A percentile compares a stretch with the other conserved stretches of the same genome.
phyloP scores from a whole-genome alignment of 2,797 vertebrate species.

The Buphagus erythrorhynchus region DNA sequence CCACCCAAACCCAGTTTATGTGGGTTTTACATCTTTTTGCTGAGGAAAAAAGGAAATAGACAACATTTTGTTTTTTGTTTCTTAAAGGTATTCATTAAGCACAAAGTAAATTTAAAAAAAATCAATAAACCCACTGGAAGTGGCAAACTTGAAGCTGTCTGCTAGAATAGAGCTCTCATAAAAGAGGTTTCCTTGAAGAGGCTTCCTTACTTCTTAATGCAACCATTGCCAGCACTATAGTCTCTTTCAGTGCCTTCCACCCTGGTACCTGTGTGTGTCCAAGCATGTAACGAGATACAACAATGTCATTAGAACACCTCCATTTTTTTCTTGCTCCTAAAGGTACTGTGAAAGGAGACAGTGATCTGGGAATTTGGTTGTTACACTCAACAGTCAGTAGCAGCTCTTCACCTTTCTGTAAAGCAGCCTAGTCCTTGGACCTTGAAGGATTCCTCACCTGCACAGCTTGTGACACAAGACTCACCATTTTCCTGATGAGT shows the following conservation, averaged over 20 bases:
- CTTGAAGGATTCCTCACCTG: background rate
- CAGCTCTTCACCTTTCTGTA: background rate
- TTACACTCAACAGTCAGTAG: background rate
- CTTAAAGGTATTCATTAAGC: background rate
- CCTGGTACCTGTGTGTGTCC: background rate
- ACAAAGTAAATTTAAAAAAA: background rate
- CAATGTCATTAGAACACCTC: background rate
- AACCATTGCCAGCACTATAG: background rate
- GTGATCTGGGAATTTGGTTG: background rate
- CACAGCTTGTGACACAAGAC: background rate
- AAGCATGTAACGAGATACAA: accelerated
- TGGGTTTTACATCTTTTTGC: background rate
- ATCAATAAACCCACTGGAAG: background rate
- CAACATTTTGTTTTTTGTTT: background rate
- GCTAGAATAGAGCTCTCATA: background rate
- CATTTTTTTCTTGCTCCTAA: background rate
- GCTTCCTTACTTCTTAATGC: background rate
- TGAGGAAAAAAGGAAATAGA: background rate
- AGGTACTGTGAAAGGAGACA: background rate
- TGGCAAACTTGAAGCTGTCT: background rate
- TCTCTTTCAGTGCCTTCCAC: background rate
- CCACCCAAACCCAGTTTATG: background rate
- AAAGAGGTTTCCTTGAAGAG: background rate
- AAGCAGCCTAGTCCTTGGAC: background rate
- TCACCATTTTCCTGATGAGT: background rate